These are phyloP conservation scores for Epinephelus awoara DNA, from an alignment of 2,797 vertebrate genomes.

Conservation along the genomic window DNA sequence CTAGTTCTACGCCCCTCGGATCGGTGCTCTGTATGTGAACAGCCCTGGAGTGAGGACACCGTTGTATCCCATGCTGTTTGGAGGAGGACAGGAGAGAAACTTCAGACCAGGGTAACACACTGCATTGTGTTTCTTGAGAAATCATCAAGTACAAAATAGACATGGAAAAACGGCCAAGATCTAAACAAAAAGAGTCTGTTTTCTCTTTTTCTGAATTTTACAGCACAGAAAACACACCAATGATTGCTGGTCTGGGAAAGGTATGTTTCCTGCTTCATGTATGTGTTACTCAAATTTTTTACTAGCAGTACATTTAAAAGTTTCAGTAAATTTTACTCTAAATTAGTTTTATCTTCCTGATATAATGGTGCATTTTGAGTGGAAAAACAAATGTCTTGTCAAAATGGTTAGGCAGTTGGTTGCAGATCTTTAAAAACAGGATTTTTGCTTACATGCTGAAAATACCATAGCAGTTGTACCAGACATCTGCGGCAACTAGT, in stretches of 20 bases:
- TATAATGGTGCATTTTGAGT: neutral
- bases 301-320: no score
- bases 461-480: no score
- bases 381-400: neutral
- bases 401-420: neutral
- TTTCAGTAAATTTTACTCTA: no score
- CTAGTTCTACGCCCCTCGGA: constrained; percentile 95
- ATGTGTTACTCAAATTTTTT: no score
- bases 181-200: neutral
- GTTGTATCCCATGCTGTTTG: constrained; percentile 91
- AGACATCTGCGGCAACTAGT: no score
- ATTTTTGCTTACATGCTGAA: no score
- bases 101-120: constrained; percentile 93
- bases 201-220: constrained; percentile 60
- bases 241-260: constrained; percentile 98
- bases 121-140: neutral
- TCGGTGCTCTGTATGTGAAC: constrained; percentile 90
- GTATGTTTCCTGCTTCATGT: constrained; percentile 72
- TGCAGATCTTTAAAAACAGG: neutral
- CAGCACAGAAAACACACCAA: constrained; percentile 97
- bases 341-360: no score
- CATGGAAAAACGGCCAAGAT: neutral
- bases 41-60: constrained; percentile 86
- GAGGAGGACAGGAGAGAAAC: constrained; percentile 95
- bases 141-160: neutral